Base-by-base conservation (phyloP, 2,113 vertebrate genomes). In the Equus quagga region DNA sequence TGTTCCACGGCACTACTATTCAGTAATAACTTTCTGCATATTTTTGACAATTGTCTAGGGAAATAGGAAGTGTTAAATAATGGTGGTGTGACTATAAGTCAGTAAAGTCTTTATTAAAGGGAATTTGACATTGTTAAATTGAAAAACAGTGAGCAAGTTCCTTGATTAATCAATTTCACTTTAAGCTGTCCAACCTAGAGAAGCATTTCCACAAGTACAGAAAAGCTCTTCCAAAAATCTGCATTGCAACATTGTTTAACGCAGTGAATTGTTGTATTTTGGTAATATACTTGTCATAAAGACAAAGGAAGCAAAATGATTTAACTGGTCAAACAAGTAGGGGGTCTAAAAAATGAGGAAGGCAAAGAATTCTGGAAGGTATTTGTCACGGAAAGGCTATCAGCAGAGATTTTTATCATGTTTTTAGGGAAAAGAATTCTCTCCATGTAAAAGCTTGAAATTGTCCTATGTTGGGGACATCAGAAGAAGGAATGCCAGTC, bases 281-380 rank as follows among this genome's bases (percentile, higher is more conserved):
- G 56, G 10, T 86, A 72, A 86, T 85, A 94, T 82, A 26, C 5
- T 94, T 83, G 44, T 72, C 54, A 76, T 75, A 46, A 87, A 95
- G 62, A 33, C 15, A 79, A 14, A 26, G 5, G 18, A 80, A 94
- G 51, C 3, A 89, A 95, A 95, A 86, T 73, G 64, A 36, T 64
- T 65, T 73, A 70, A 73, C 62, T 67, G 49, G 28, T 87, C 44
- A 86, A 89, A 90, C 13, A 31, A 84, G 9, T 26, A 69, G 10
- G 10, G 36, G 19, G 19, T 64, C 33, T 86, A 60, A 62, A 81
- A 87, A 58, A 81, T 80, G 8, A 94, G 31, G 44, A 80, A 76
- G 11, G 36, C 9, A 56, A 41, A 36, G 41, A 26, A 93, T 73
- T 88, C 70, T 70, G 12, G n/a, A 87, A 97, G 76, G 64, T 58